Evolutionary conservation across 1,140 invertebrate genomes (phyloP), one percentile per base, ranked within the genome.

Genomic region (Ceratoteleas bidentatus): DNA sequence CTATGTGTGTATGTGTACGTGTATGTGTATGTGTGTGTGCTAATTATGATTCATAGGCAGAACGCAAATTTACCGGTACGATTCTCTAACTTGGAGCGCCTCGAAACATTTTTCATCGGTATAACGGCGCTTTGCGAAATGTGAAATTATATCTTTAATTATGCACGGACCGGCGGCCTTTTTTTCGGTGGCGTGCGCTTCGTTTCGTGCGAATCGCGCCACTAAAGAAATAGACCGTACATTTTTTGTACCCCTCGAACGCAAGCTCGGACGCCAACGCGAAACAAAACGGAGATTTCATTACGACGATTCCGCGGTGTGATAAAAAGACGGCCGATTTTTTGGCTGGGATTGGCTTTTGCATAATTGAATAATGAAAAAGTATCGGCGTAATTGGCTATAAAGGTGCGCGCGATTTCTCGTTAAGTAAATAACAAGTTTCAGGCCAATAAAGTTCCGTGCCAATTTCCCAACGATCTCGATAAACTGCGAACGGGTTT

Each of bases 11-110:
- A n/a, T n/a, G n/a, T n/a, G n/a, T n/a, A n/a, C n/a, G n/a, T n/a
- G n/a, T n/a, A n/a, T n/a, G n/a, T n/a, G n/a, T n/a, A n/a, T n/a
- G 43, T 57, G 57, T 74, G 57, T 73, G 68, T 65, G 76, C 76
- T 81, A 81, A 81, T 81, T 81, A 74, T 58, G 61, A 81, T 81
- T 74, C 64, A 80, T 69, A 62, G 50, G 45, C 49, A 66, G 64
- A 73, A 73, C 62, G 69, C 50, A 68, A 80, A 80, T 80, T 80
- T 74, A 73, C 69, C 43, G 69, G 54, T 56, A 73, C 62, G 56
- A 73, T 73, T 79, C 56, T 61, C 68, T 36, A 73, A 73, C 47
- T 73, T 73, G 62, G 66, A 68, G 13, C 56, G 66, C 32, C 61
- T 54, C 66, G 68, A 79, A 79, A 79, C 69, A 79, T 79, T 79